Evolutionary conservation across 23 tunicate genomes (phyloP).

Genomic region (Corella eumyota): DNA sequence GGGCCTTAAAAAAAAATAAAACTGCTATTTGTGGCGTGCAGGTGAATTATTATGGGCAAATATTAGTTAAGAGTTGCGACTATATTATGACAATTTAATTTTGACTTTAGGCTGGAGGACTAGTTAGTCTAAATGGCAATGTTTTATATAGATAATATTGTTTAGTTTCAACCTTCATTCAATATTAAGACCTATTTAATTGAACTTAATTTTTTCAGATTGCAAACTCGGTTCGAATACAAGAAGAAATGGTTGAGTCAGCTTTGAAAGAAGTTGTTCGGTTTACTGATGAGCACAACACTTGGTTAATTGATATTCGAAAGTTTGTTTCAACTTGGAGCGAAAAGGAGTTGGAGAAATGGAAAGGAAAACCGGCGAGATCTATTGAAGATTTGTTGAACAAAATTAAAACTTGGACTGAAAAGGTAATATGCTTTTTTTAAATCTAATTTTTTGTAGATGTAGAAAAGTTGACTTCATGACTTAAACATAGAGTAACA

Average conservation of each 20-base stretch:
- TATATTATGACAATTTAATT: too few relatives aligned
- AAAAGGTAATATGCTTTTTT: constrained; percentile 18
- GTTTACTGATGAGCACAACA: constrained; percentile 47
- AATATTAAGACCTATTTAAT: too few relatives aligned
- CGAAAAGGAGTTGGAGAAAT: constrained; percentile 16
- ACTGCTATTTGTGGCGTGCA: too few relatives aligned
- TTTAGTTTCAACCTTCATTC: too few relatives aligned
- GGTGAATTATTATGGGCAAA: too few relatives aligned
- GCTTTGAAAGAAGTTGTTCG: constrained; percentile 41
- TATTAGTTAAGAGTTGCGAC: too few relatives aligned
- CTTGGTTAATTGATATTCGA: constrained; percentile 48
- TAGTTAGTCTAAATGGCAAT: too few relatives aligned
- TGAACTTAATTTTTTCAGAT: constrained; percentile 34
- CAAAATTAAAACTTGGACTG: constrained; percentile 67
- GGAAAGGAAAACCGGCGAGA: constrained; percentile 42
- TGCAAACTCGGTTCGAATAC: constrained; percentile 26
- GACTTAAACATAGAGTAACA: too few relatives aligned
- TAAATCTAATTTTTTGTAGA: background rate
- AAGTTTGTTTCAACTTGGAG: constrained; percentile 45
- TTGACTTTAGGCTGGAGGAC: too few relatives aligned
- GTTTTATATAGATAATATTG: too few relatives aligned
- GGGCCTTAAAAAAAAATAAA: too few relatives aligned
- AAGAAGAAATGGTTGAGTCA: constrained; percentile 14
- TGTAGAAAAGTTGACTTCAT: too few relatives aligned
- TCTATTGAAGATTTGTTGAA: constrained; percentile 36